These are phyloP conservation scores for Macropodus opercularis DNA, from an alignment of 2,797 vertebrate genomes.

Conservation along the genomic window DNA sequence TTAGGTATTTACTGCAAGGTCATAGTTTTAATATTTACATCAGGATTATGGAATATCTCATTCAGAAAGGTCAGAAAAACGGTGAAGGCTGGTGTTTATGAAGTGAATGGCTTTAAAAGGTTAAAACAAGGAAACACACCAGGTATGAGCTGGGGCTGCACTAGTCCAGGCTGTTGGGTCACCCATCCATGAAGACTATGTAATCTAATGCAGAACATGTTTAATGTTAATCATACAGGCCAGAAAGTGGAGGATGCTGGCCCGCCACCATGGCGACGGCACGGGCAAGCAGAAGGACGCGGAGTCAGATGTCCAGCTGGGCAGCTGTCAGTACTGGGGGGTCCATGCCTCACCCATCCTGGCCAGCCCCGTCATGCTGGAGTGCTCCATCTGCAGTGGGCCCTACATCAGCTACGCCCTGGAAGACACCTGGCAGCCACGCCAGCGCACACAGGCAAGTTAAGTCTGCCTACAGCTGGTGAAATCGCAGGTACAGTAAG, in stretches of 20 bases:
- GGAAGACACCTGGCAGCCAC: constrained; percentile 84
- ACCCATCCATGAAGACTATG: too few species aligned
- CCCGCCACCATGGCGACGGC: constrained; percentile 73
- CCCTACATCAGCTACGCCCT: constrained; percentile 81
- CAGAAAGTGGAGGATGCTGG: constrained; percentile 85
- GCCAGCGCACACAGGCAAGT: constrained; percentile 82
- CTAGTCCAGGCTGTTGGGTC: too few species aligned
- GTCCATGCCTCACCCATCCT: constrained; percentile 67
- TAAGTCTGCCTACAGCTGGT: background rate
- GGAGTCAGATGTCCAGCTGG: constrained; percentile 68
- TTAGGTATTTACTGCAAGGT: too few species aligned
- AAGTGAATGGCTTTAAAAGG: background rate
- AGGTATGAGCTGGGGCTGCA: background rate
- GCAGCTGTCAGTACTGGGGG: constrained; percentile 70
- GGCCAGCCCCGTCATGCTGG: constrained; percentile 80
- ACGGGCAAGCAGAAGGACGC: constrained; percentile 72
- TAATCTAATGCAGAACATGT: background rate
- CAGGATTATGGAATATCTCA: background rate
- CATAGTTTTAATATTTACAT: background rate
- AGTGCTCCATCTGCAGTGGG: constrained; percentile 84
- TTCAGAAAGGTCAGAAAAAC: background rate
- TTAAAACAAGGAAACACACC: background rate
- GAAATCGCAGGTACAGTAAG: constrained; percentile 3
- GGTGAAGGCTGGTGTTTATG: background rate
- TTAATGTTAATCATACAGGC: constrained; percentile 64